A percentile compares a stretch with the other conserved stretches of the same genome.
These are phyloP conservation scores for Climacteris rufus DNA, from an alignment of 2,113 vertebrate species.

Conservation along the genomic window DNA sequence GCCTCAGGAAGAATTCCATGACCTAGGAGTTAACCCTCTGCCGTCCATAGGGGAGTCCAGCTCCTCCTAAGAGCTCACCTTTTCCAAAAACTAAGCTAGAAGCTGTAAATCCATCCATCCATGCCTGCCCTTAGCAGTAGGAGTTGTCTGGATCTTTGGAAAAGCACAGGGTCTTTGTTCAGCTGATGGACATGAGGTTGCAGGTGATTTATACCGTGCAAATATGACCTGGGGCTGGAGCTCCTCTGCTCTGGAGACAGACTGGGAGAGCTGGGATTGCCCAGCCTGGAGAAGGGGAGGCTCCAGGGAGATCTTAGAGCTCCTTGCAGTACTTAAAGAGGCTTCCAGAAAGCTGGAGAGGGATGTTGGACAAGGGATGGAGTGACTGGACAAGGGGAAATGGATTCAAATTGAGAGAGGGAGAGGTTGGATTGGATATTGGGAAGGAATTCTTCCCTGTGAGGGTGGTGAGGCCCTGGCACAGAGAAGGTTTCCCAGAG, in stretches of 20 bases:
- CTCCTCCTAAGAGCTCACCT: not conserved
- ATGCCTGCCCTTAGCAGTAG: not conserved
- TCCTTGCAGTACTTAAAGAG: not conserved
- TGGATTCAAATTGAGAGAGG: not conserved
- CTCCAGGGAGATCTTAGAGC: rapidly evolving
- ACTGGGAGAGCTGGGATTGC: not conserved
- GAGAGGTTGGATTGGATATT: not conserved
- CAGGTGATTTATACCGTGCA: not conserved
- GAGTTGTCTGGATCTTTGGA: not conserved
- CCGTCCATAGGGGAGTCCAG: rapidly evolving
- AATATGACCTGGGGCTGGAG: not conserved
- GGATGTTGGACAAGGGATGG: not conserved
- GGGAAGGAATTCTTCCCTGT: rapidly evolving
- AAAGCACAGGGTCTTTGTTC: not conserved
- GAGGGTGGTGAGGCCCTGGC: not conserved
- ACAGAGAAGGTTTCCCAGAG: rapidly evolving
- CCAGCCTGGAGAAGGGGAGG: not conserved
- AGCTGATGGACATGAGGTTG: not conserved
- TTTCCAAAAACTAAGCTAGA: not conserved
- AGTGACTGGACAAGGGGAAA: rapidly evolving
- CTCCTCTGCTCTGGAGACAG: not conserved
- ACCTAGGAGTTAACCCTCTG: not conserved
- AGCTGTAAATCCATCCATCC: not conserved
- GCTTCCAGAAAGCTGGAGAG: not conserved
- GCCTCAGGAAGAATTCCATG: not conserved